These are phyloP conservation scores for Phocides pigmalion DNA, from an alignment of 1,140 invertebrate genomes.

Conservation along the genomic window DNA sequence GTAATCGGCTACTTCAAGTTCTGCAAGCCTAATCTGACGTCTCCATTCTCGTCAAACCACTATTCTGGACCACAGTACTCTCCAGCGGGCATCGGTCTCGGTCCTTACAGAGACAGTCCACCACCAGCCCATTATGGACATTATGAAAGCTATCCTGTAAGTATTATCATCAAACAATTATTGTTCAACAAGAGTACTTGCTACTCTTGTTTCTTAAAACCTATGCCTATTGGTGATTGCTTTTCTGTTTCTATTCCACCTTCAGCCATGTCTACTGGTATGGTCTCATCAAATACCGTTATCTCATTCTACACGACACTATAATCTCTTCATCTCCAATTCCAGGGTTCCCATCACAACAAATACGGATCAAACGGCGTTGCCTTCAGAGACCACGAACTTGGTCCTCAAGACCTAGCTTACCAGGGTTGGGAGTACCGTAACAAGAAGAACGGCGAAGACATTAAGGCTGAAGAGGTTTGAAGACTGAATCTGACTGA, in stretches of 20 bases:
- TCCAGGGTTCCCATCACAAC: constrained; percentile 74
- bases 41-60: constrained; percentile 80
- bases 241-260: too few relatives aligned
- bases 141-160: constrained; percentile 67
- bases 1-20: constrained; percentile 92
- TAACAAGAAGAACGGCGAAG: constrained; percentile 69
- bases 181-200: too few relatives aligned
- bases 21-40: constrained; percentile 86
- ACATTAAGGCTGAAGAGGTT: constrained; percentile 70
- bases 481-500: constrained; percentile 51
- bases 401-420: constrained; percentile 87
- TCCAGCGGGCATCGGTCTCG: constrained; percentile 85
- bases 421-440: constrained; percentile 85
- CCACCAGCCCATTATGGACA: constrained; percentile 74
- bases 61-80: constrained; percentile 85
- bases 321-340: background rate
- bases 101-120: constrained; percentile 82
- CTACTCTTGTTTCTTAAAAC: too few relatives aligned
- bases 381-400: constrained; percentile 87
- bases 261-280: too few relatives aligned
- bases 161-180: constrained; percentile 28
- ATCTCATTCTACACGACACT: too few relatives aligned
- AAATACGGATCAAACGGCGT: constrained; percentile 82
- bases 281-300: too few relatives aligned
- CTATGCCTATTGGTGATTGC: too few relatives aligned